Evolutionary conservation across 1,140 invertebrate species (phyloP), one percentile per base, ranked within the genome.

Genomic region (Zaprionus kolodkinae): DNA sequence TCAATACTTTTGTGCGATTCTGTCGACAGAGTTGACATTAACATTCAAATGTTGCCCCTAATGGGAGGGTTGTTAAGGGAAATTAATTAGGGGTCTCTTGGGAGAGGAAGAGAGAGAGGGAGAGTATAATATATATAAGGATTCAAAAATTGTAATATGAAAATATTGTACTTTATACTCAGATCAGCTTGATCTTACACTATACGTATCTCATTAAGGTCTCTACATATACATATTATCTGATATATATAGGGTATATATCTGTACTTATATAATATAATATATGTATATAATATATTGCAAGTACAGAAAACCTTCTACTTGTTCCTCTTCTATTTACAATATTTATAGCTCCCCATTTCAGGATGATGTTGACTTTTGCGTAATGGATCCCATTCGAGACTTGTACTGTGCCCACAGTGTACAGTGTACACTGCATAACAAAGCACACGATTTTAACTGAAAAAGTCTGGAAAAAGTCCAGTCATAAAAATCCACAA

Each of bases 401-500:
- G 40, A 45, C 36, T 43, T 10, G 25, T 4, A 30, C 76, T 55
- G 55, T 13, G 35, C 35, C 12, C 48, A 72, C 66, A 43, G n/a
- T 45, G n/a, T 1, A 21, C 69, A 57, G 45, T 84, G 76, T 83
- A 60, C 80, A 83, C 72, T 83, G 74, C 78, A 86, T 66, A 70
- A 78, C 67, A 68, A 63, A 79, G 72, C 54, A 65, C 70, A 45
- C 75, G 67, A 65, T 64, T 78, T 70, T 40, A 77, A 50, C 68
- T 73, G 72, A 54, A 69, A 62, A 61, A 69, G 66, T 69, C 72
- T 76, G 21, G 66, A 54, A 69, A 62, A 61, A 69, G 66, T 69
- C 72, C 50, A 63, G 68, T 78, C 79, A 70, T 79, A 79, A 86
- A 82, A 87, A 70, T 82, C 74, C 79, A 87, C 76, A 87, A 82